Conservation (phyloP, 2,888 invertebrate genomes). For the Tuta absoluta region DNA sequence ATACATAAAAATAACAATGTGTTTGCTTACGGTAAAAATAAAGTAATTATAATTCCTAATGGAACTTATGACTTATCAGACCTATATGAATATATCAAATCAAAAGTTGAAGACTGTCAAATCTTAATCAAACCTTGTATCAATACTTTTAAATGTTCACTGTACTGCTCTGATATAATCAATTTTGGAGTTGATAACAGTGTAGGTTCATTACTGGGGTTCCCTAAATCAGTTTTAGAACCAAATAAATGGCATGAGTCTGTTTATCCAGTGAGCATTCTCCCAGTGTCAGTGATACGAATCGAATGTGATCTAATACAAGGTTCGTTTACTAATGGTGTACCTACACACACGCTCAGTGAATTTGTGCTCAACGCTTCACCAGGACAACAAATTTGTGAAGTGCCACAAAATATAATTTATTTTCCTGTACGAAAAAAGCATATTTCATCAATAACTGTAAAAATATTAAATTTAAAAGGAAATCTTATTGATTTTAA, state of each 20-base stretch:
- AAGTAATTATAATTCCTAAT: constrained; percentile 1
- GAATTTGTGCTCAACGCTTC: constrained; percentile 29
- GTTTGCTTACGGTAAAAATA: constrained; percentile 25
- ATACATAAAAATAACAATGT: constrained; percentile 18
- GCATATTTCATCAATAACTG: constrained; percentile 26
- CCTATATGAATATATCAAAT: not conserved
- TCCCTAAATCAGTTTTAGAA: not conserved
- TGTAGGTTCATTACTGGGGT: not conserved
- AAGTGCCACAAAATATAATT: constrained; percentile 31
- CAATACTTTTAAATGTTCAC: not conserved
- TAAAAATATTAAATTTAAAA: constrained; percentile 29
- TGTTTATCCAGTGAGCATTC: constrained; percentile 21
- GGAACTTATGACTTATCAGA: constrained; percentile 1
- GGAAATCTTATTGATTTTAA: constrained; percentile 27
- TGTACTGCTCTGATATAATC: not conserved
- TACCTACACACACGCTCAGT: constrained; percentile 25
- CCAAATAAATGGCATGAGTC: constrained; percentile 27
- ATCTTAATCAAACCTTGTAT: not conserved
- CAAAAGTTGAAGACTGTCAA: not conserved
- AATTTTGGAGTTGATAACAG: not conserved
- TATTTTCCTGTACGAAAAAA: constrained; percentile 33
- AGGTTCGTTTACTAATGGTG: constrained; percentile 28
- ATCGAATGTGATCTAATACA: constrained; percentile 28
- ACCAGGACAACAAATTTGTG: constrained; percentile 24
- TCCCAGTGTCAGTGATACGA: constrained; percentile 24